Evolutionary conservation across 1,140 invertebrate species (phyloP).

Genomic region (Bombus pascuorum): DNA sequence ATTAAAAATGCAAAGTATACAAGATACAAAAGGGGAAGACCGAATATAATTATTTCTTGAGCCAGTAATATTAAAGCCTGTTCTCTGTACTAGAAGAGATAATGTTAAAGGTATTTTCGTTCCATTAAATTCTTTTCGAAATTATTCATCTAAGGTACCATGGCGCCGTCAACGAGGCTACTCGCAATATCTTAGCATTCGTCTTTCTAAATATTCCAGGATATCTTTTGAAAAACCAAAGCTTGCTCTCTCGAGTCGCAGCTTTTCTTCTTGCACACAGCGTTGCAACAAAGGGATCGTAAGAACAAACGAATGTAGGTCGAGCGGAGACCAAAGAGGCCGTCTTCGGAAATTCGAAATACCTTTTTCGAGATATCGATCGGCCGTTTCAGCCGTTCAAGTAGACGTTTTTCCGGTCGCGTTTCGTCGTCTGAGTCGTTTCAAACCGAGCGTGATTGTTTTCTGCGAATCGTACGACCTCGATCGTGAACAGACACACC

Average conservation of each 20-base stretch:
- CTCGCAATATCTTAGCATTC: background rate
- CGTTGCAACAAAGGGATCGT: background rate
- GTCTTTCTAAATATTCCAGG: background rate
- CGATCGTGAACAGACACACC: slow-evolving; percentile 37
- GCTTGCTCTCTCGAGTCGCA: too few species aligned
- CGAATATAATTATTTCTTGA: too few species aligned
- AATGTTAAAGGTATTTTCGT: too few species aligned
- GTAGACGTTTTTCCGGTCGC: slow-evolving; percentile 1
- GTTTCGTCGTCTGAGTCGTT: background rate
- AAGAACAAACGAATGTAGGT: slow-evolving; percentile 30
- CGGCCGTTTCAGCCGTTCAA: background rate
- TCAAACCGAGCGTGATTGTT: slow-evolving; percentile 14
- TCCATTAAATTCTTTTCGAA: too few species aligned
- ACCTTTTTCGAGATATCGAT: background rate
- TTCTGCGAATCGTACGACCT: slow-evolving; percentile 46
- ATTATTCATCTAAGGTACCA: too few species aligned
- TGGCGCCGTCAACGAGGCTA: too few species aligned
- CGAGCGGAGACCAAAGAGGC: background rate
- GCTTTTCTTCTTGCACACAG: background rate
- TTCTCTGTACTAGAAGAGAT: too few species aligned
- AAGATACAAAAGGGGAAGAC: too few species aligned
- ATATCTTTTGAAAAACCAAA: background rate
- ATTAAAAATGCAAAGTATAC: too few species aligned
- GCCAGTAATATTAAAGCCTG: too few species aligned
- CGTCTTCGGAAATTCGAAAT: background rate